phyloP scores from a whole-genome alignment of 2,113 vertebrate species.

The Campylorhamphus procurvoides region DNA sequence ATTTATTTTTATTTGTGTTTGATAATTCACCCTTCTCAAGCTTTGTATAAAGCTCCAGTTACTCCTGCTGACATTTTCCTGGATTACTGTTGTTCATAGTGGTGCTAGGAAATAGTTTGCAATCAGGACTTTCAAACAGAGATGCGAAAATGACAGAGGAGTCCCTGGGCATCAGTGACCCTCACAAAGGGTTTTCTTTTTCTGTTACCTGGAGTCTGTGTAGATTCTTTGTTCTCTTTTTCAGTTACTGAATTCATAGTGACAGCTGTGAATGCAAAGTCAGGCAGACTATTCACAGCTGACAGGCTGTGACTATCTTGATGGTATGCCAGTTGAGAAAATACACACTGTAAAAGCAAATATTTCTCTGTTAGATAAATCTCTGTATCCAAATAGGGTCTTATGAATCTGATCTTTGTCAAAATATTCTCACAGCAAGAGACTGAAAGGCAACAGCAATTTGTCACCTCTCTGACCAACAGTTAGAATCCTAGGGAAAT shows the following conservation, averaged over 20 bases:
- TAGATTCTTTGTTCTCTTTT: background rate
- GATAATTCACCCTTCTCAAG: background rate
- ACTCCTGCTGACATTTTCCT: background rate
- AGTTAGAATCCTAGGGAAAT: background rate
- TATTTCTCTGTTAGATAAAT: background rate
- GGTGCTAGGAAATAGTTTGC: background rate
- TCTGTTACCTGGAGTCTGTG: background rate
- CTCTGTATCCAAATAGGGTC: background rate
- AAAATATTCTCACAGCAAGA: background rate
- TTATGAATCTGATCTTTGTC: background rate
- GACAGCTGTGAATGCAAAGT: background rate
- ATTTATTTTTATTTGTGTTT: background rate
- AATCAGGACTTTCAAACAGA: background rate
- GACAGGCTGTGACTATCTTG: background rate
- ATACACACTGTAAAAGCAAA: background rate
- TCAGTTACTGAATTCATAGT: background rate
- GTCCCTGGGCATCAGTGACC: background rate
- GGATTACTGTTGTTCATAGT: background rate
- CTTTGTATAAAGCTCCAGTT: background rate
- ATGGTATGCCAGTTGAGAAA: background rate
- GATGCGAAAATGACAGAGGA: background rate
- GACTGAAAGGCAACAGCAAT: background rate
- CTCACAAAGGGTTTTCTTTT: background rate
- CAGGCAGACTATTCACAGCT: background rate
- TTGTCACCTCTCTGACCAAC: background rate